A percentile compares a stretch with the other conserved stretches of the same genome.
Conservation (phyloP, 2,113 vertebrate species). For the Actenoides lindsayi region DNA sequence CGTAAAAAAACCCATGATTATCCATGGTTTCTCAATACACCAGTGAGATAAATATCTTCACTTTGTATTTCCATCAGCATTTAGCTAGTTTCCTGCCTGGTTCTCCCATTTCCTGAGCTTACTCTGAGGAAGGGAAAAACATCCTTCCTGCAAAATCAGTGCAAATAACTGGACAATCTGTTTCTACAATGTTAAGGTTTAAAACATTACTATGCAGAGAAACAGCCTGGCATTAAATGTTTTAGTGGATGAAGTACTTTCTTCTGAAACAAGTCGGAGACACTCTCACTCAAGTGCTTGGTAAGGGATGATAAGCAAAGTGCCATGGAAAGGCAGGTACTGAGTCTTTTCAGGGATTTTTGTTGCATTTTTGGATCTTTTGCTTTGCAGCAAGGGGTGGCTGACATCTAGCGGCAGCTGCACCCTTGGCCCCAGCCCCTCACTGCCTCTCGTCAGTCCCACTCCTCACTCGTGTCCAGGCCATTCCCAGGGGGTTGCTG, state of each 20-base stretch:
- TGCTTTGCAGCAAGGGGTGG: conserved; percentile 10
- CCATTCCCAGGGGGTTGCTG: not conserved
- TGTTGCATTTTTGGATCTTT: not conserved
- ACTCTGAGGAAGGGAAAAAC: conserved; percentile 70
- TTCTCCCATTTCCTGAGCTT: conserved; percentile 77
- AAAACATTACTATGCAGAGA: not conserved
- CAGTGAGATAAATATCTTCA: conserved; percentile 17
- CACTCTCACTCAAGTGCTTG: not conserved
- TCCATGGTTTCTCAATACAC: not conserved
- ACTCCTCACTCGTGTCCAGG: not conserved
- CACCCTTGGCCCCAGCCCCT: not conserved
- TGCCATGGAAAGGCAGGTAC: not conserved
- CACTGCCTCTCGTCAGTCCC: fast-evolving
- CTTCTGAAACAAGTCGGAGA: not conserved
- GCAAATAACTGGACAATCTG: conserved; percentile 56
- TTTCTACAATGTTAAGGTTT: conserved; percentile 42
- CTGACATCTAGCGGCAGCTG: conserved; percentile 72
- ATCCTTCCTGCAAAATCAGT: conserved; percentile 70
- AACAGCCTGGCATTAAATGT: not conserved
- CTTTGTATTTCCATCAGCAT: conserved; percentile 65
- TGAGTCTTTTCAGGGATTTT: not conserved
- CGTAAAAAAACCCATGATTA: not conserved
- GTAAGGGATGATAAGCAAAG: not conserved
- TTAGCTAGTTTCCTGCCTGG: conserved; percentile 74
- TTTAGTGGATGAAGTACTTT: not conserved